These are phyloP conservation scores for Sarcophaga variegata DNA, from an alignment of 2,888 invertebrate genomes.

Conservation along the genomic window DNA sequence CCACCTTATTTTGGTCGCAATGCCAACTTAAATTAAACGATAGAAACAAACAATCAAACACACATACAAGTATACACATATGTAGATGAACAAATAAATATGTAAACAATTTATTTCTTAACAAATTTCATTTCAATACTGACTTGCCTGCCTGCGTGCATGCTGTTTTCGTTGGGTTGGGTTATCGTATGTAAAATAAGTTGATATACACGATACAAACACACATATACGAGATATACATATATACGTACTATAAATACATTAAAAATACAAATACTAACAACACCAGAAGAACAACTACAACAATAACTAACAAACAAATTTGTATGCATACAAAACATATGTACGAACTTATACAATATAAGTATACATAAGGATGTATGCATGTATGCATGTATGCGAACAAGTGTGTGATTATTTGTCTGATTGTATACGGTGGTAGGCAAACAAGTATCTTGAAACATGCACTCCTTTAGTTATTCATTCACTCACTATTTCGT, in stretches of 20 bases:
- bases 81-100: not conserved
- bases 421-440: not conserved
- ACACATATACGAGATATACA: not conserved
- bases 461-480: constrained; percentile 16
- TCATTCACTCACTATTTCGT: not conserved
- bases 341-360: not conserved
- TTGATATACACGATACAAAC: not conserved
- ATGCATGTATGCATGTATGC: not conserved
- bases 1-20: constrained; percentile 33
- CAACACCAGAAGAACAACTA: too few species aligned
- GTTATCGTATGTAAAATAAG: not conserved
- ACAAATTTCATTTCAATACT: constrained; percentile 40
- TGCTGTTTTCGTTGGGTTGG: not conserved
- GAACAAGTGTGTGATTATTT: not conserved
- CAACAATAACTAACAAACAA: too few species aligned
- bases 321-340: not conserved
- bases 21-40: constrained; percentile 44
- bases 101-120: constrained; percentile 31
- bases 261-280: too few species aligned
- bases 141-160: not conserved
- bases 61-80: not conserved
- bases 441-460: constrained; percentile 29
- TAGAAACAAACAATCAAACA: not conserved
- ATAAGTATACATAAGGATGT: not conserved
- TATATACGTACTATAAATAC: not conserved